Percentiles rank a stretch among this genome's conserved stretches.
phyloP scores from a whole-genome alignment of 2,888 invertebrate genomes.

The Chalcosyrphus nemorum region DNA sequence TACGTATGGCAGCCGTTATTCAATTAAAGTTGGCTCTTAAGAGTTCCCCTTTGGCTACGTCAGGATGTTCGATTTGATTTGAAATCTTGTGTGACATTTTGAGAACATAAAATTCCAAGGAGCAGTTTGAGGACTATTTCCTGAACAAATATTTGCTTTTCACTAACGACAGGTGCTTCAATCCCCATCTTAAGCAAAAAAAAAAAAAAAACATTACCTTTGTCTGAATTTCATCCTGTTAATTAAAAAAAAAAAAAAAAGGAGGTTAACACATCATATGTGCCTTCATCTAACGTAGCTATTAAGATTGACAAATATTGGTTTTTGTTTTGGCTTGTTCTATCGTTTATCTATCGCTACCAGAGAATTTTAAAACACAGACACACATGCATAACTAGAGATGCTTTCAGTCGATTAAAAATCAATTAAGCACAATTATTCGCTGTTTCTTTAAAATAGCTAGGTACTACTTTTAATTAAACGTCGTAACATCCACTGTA shows the following conservation, averaged over 20 bases:
- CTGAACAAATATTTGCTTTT: not conserved
- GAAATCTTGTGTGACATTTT: too few species aligned
- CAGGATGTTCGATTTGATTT: too few species aligned
- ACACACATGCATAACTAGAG: not conserved
- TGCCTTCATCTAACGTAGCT: not conserved
- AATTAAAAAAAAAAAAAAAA: too few species aligned
- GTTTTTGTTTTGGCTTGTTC: not conserved
- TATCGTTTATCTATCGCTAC: not conserved
- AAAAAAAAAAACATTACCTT: too few species aligned
- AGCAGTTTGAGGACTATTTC: not conserved
- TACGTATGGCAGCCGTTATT: too few species aligned
- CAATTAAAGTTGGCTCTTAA: too few species aligned
- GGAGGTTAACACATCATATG: not conserved
- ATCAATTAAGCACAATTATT: conserved; percentile 43
- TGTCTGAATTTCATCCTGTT: too few species aligned
- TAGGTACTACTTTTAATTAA: conserved; percentile 32
- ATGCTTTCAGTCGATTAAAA: conserved; percentile 53
- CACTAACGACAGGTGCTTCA: not conserved
- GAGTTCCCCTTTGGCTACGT: too few species aligned
- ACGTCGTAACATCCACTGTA: not conserved
- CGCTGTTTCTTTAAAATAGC: not conserved
- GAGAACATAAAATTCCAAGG: too few species aligned
- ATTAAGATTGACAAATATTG: not conserved
- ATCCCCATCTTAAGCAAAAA: not conserved
- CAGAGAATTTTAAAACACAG: not conserved